Conservation (phyloP, 2,113 vertebrate species). For the Pollachius pollachius region DNA sequence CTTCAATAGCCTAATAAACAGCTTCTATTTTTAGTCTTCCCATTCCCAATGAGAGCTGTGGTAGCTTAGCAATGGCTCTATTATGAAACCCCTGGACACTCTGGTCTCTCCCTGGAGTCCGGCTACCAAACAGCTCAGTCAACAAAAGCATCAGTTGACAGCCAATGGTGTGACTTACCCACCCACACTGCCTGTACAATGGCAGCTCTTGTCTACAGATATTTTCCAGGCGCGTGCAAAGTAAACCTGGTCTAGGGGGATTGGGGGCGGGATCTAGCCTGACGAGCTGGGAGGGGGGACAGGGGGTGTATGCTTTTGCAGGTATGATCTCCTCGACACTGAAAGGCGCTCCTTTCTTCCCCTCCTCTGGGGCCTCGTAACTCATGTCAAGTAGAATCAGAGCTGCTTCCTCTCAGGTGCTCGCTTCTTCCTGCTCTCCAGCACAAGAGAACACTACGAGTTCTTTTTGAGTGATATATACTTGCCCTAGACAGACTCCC, state of each 20-base stretch:
- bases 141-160: no score
- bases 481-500: neutral
- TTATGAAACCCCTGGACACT: conserved; percentile 27
- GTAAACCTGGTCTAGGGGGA: no score
- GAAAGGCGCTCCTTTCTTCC: conserved; percentile 9
- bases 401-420: neutral
- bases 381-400: conserved; percentile 34
- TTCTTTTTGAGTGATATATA: conserved; percentile 3
- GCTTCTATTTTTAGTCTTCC: neutral
- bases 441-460: conserved; percentile 16
- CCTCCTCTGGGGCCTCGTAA: conserved; percentile 30
- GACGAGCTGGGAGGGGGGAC: neutral
- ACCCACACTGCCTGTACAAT: no score
- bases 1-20: neutral
- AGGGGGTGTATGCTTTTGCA: neutral
- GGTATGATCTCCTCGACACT: no score
- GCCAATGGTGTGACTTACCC: no score
- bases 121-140: no score
- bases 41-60: conserved; percentile 26
- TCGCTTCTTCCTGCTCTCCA: conserved; percentile 12
- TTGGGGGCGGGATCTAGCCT: no score
- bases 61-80: conserved; percentile 33
- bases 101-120: no score
- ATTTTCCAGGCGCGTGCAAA: no score
- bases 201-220: no score